Evolutionary conservation across 1,140 invertebrate genomes (phyloP), one percentile per base, ranked within the genome.

Genomic region (Calephelis nemesis): DNA sequence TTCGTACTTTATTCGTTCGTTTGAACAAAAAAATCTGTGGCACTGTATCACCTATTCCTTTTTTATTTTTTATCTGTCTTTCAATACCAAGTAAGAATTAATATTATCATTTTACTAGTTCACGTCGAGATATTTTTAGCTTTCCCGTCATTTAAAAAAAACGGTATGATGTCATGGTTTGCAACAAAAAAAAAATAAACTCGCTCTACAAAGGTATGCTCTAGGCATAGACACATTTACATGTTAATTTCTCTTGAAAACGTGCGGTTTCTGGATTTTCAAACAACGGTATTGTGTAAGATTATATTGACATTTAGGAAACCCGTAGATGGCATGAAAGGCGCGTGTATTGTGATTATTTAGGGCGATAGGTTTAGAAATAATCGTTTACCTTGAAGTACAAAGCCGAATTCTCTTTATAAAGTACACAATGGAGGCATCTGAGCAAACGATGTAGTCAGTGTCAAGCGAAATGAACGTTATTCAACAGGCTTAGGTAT

Each of bases 181-280:
- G 2, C 30, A 30, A 30, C 30, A 30, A 30, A 30, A 30, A 19
- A n/a, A 19, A 30, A 30, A 2, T 30, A 30, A 58, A 12, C 7
- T 9, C 30, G 1, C 30, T 58, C 54, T 40, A 58, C 30, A 30
- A 30, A 58, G 12, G 7, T 39, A 58, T 58, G 12, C 19, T 58
- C 54, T 39, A 39, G 39, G 54, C 11, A 30, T 58, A 12, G 30
- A 10, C 30, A 39, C 54, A 58, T 58, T 58, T 40, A 30, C 54
- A 39, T 58, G 39, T 58, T 58, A 58, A 40, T 58, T 58, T 58
- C 54, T 7, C 30, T 39, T 11, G 54, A 58, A 58, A 58, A 58
- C 30, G 54, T 58, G 30, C 54, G 54, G 54, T 58, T 58, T 58
- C 54, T 58, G 54, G 30, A 58, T 58, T 58, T 58, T 58, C 54